phyloP scores from a whole-genome alignment of 2,113 vertebrate genomes.

The Vidua chalybeata region DNA sequence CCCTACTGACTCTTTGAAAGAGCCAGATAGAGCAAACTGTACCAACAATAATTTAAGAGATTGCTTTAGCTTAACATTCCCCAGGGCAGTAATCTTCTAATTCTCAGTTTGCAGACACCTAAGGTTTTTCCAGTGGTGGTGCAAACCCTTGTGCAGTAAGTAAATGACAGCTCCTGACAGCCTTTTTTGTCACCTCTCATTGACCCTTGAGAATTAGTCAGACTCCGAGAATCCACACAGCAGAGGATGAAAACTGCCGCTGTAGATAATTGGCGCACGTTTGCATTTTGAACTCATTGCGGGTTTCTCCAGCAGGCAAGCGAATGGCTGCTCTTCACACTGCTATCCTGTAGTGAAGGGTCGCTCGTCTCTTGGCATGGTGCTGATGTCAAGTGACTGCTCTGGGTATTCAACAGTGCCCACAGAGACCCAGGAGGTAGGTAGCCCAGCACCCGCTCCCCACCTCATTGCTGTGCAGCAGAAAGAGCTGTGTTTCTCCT shows the following conservation, averaged over 20 bases:
- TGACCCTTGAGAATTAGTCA: neutral
- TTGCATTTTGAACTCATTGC: neutral
- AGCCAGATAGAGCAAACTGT: neutral
- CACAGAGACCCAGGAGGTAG: neutral
- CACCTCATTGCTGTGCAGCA: neutral
- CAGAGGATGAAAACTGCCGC: neutral
- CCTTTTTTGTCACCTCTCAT: neutral
- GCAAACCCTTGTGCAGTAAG: neutral
- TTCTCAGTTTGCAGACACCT: neutral
- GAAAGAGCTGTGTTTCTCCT: neutral
- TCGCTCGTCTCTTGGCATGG: accelerated
- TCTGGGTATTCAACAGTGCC: neutral
- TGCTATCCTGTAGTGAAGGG: neutral
- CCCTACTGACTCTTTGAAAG: neutral
- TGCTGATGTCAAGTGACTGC: neutral
- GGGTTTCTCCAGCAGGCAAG: neutral
- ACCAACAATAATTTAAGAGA: neutral
- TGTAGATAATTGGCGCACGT: neutral
- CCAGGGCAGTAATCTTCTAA: neutral
- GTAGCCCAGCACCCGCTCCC: neutral
- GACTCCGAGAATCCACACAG: neutral
- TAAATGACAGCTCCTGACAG: neutral
- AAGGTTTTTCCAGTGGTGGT: neutral
- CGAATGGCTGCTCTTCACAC: accelerated
- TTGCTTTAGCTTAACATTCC: neutral